Conservation (phyloP, 2,797 vertebrate species). For the Eulemur coronatus region DNA sequence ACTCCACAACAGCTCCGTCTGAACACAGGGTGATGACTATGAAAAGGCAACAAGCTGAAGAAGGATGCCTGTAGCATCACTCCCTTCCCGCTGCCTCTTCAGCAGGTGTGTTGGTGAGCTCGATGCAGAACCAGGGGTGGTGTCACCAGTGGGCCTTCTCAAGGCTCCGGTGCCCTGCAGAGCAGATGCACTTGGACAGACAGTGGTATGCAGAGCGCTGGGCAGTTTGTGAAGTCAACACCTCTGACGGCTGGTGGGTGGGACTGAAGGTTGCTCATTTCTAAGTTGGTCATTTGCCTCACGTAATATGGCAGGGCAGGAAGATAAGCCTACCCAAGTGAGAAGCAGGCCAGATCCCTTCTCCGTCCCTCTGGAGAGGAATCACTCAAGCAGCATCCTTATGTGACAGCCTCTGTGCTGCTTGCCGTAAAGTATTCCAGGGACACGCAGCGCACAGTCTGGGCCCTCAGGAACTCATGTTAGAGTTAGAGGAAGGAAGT, state of each 20-base stretch:
- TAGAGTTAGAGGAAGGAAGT: not conserved
- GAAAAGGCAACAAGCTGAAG: not conserved
- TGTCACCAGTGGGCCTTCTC: not conserved
- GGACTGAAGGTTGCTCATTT: not conserved
- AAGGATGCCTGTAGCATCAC: not conserved
- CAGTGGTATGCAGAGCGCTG: fast-evolving
- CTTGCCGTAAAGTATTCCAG: not conserved
- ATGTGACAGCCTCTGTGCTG: not conserved
- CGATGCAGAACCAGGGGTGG: not conserved
- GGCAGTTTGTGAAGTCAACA: not conserved
- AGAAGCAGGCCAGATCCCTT: not conserved
- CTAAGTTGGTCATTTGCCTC: not conserved
- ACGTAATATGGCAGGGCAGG: not conserved
- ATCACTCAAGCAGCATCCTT: not conserved
- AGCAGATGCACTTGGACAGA: not conserved
- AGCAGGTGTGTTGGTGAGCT: not conserved
- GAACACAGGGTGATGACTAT: not conserved
- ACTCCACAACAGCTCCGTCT: not conserved
- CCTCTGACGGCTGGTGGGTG: not conserved
- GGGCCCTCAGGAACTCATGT: not conserved
- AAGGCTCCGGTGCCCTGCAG: not conserved
- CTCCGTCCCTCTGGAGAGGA: not conserved
- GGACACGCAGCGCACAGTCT: not conserved
- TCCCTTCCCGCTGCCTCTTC: not conserved
- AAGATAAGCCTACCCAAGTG: not conserved